Evolutionary conservation across 2,797 vertebrate species (phyloP), one percentile per base, ranked within the genome.

Genomic region (Clarias platycephalus): DNA sequence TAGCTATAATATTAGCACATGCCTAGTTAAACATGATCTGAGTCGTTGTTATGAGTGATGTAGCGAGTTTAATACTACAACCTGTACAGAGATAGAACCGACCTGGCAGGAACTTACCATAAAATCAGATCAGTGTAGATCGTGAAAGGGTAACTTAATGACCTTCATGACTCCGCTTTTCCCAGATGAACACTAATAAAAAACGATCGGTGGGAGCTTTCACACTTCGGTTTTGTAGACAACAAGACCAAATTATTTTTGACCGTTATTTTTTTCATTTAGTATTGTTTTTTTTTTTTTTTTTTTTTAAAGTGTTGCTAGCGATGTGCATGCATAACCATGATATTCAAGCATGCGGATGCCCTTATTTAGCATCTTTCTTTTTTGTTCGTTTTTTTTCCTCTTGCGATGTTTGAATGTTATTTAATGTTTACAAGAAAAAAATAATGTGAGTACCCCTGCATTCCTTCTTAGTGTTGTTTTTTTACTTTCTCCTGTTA

Each of bases 191-290:
- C 26, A 7, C 93, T 95, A 94, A 94, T 96, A 94, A 96, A 94
- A 96, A 94, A 92, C 93, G 84, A 82, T 83, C 26, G 94, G 94
- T 95, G 93, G 95, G 94, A 95, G 96, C 95, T 95, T 95, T 95
- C 95, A 95, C 95, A 93, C 95, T 95, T 95, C 94, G 96, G 95
- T 96, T 94, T 96, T 95, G 82, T 77, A 58, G 49, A 83, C 57
- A 81, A 62, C 84, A 85, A 66, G 85, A 96, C 95, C 96, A 95
- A 96, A 96, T 96, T 94, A 37, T 58, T 96, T 96, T 95, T 95
- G 93, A 95, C 95, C 93, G 96, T 93, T 95, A 95, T 96, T 24
- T 34, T 13, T 16, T 37, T 37, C 4, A 28, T 26, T 53, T 95
- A 95, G 96, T 44, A 44, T 44, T 49, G 2, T 49, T 49, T 7